A percentile compares a stretch with the other conserved stretches of the same genome.
Evolutionary conservation across 2,888 invertebrate genomes (phyloP).

Genomic region (Harpalus rubripes): DNA sequence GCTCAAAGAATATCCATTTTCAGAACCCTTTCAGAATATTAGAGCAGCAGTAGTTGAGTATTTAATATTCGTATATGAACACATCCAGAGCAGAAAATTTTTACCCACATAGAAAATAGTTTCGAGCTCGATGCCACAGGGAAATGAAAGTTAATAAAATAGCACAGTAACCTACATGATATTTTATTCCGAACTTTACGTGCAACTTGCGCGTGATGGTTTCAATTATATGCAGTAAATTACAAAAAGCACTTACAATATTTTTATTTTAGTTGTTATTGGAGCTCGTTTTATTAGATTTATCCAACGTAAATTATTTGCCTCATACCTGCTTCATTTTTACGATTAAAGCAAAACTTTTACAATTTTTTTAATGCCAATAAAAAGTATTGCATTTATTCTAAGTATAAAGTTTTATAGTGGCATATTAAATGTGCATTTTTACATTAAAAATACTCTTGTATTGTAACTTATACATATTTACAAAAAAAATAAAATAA

Average conservation of each 20-base stretch:
- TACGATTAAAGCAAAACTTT: no score
- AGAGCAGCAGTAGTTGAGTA: background rate
- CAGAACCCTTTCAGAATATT: background rate
- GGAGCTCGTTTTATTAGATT: no score
- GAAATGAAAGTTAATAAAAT: conserved; percentile 4
- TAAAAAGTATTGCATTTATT: no score
- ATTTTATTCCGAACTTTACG: background rate
- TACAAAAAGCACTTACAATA: background rate
- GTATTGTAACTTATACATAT: no score
- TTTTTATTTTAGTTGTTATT: no score
- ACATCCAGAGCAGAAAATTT: background rate
- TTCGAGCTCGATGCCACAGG: background rate
- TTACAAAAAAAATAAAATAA: no score
- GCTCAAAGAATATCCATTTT: background rate
- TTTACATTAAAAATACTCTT: no score
- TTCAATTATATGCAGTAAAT: background rate
- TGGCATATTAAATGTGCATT: no score
- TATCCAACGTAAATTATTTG: no score
- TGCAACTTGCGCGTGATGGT: background rate
- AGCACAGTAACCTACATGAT: conserved; percentile 1
- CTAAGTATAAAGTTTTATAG: no score
- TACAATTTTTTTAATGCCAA: no score
- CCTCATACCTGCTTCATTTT: no score
- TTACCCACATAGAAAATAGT: conserved; percentile 2
- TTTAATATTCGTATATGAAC: conserved; percentile 8